phyloP scores from a whole-genome alignment of 2,113 vertebrate species.

The Xenopus laevis region DNA sequence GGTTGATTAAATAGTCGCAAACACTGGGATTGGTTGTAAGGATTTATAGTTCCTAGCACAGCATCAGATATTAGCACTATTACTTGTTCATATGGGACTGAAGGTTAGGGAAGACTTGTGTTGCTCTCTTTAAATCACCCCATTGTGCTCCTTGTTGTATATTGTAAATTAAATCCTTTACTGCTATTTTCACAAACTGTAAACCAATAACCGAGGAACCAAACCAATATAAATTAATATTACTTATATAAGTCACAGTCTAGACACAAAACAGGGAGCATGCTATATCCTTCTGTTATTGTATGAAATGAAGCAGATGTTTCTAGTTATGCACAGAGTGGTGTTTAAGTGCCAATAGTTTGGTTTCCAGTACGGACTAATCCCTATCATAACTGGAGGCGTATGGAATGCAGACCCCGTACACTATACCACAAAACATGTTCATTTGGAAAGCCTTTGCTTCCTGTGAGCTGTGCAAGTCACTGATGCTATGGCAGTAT shows the following conservation, averaged over 20 bases:
- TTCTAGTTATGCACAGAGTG: slow-evolving; percentile 8
- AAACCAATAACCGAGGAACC: too few species aligned
- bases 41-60: too few species aligned
- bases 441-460: not conserved
- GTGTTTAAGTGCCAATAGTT: not conserved
- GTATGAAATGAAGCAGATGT: slow-evolving; percentile 17
- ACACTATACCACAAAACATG: not conserved
- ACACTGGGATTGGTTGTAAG: too few species aligned
- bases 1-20: too few species aligned
- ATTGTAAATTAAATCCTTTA: too few species aligned
- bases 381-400: not conserved
- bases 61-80: too few species aligned
- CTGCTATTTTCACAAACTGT: too few species aligned
- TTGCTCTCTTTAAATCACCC: too few species aligned
- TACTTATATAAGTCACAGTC: slow-evolving; percentile 26
- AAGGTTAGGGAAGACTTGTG: too few species aligned
- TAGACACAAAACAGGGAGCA: slow-evolving; percentile 7
- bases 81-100: too few species aligned
- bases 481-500: not conserved
- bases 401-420: not conserved
- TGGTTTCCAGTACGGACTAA: not conserved
- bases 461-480: not conserved
- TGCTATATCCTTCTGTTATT: not conserved
- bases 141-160: too few species aligned
- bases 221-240: too few species aligned